Conservation (phyloP, 2,888 invertebrate genomes). For the Baronia brevicornis region DNA sequence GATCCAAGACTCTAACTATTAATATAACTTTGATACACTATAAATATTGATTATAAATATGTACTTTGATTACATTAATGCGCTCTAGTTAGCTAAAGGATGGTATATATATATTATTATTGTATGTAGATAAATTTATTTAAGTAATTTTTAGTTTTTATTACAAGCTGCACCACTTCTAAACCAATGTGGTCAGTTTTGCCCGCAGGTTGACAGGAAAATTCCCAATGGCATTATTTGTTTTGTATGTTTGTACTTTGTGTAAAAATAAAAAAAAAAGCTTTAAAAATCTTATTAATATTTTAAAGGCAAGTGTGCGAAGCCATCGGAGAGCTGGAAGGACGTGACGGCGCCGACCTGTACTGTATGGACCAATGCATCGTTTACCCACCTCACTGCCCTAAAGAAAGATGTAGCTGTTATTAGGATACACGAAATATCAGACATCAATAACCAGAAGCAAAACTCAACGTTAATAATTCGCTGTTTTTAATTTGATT, state of each 20-base stretch:
- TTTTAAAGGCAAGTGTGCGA: constrained; percentile 84
- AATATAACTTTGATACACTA: no score
- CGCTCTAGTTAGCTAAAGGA: no score
- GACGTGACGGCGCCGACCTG: constrained; percentile 84
- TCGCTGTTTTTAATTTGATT: no score
- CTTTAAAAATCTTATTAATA: background rate
- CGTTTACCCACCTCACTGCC: constrained; percentile 84
- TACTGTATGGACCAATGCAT: constrained; percentile 92
- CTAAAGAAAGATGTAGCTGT: constrained; percentile 82
- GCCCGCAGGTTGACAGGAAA: no score
- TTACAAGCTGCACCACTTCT: no score
- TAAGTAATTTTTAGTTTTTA: no score
- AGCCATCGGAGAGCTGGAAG: constrained; percentile 84
- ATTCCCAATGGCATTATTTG: background rate
- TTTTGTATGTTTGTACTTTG: background rate
- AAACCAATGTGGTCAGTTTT: no score
- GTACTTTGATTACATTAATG: no score
- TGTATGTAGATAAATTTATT: no score
- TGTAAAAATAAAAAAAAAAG: background rate
- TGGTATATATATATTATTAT: no score
- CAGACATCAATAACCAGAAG: background rate
- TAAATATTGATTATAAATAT: no score
- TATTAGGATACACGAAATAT: constrained; percentile 48
- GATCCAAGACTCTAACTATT: no score
- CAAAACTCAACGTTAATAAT: background rate